phyloP scores from a whole-genome alignment of 2,888 invertebrate species.

The Oasisia sp. region DNA sequence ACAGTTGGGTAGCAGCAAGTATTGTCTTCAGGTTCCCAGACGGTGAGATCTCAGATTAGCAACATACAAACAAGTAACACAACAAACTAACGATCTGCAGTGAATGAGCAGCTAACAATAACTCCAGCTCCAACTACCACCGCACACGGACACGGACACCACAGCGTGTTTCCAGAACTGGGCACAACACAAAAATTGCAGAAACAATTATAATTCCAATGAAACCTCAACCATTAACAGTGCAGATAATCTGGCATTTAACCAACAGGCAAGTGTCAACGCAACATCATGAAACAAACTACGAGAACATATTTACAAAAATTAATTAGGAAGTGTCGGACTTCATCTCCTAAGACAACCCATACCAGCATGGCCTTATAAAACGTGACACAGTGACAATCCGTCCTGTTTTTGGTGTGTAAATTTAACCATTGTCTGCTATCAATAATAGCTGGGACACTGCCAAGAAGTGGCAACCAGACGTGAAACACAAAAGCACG shows the following conservation, averaged over 20 bases:
- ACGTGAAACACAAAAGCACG: neutral
- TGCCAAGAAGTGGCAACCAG: neutral
- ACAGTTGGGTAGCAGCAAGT: conserved; percentile 17
- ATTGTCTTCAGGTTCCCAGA: conserved; percentile 17
- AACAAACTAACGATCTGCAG: neutral
- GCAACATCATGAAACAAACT: neutral
- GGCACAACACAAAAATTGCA: conserved; percentile 8
- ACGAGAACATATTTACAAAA: neutral
- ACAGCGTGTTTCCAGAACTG: neutral
- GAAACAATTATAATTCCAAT: conserved; percentile 13
- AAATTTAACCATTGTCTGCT: neutral
- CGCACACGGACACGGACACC: neutral
- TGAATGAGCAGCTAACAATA: neutral
- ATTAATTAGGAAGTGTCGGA: neutral
- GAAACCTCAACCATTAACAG: neutral
- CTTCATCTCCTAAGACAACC: neutral
- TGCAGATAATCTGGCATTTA: neutral
- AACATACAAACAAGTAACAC: neutral
- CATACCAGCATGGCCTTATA: neutral
- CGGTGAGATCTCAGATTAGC: neutral
- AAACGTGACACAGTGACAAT: neutral
- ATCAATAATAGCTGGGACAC: neutral
- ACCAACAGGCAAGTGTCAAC: conserved; percentile 10
- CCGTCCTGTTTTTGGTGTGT: neutral
- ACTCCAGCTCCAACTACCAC: neutral